These are phyloP conservation scores for Colinus virginianus DNA, from an alignment of 2,113 vertebrate species.

Conservation along the genomic window DNA sequence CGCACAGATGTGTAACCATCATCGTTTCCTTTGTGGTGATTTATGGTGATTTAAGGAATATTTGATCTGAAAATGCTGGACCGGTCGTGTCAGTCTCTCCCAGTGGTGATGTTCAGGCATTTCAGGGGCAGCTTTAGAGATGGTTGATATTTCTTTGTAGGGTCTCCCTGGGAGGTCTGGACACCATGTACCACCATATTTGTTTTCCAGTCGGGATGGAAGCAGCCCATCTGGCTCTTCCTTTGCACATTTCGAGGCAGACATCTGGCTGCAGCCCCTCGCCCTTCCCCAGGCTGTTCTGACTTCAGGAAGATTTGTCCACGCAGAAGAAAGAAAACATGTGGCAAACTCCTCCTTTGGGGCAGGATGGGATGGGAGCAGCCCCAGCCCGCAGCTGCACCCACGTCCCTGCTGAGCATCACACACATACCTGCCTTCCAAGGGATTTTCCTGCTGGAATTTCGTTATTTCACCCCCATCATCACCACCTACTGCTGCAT, in stretches of 20 bases:
- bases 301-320: not conserved
- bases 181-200: not conserved
- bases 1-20: not conserved
- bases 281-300: not conserved
- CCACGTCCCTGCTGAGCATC: rapidly evolving
- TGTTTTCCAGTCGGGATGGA: not conserved
- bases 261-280: not conserved
- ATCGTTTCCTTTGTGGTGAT: rapidly evolving
- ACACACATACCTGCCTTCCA: not conserved
- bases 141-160: not conserved
- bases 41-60: not conserved
- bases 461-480: not conserved
- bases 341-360: rapidly evolving
- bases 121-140: rapidly evolving
- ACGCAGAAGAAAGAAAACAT: not conserved
- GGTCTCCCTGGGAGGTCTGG: not conserved
- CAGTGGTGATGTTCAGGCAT: not conserved
- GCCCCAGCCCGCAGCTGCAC: rapidly evolving
- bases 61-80: not conserved
- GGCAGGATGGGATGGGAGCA: not conserved
- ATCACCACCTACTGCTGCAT: not conserved
- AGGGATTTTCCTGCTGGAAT: not conserved
- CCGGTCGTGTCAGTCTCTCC: not conserved
- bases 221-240: not conserved
- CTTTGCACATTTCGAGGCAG: rapidly evolving